Evolutionary conservation across 2,797 vertebrate genomes (phyloP).

Genomic region (Pogonophryne albipinna): DNA sequence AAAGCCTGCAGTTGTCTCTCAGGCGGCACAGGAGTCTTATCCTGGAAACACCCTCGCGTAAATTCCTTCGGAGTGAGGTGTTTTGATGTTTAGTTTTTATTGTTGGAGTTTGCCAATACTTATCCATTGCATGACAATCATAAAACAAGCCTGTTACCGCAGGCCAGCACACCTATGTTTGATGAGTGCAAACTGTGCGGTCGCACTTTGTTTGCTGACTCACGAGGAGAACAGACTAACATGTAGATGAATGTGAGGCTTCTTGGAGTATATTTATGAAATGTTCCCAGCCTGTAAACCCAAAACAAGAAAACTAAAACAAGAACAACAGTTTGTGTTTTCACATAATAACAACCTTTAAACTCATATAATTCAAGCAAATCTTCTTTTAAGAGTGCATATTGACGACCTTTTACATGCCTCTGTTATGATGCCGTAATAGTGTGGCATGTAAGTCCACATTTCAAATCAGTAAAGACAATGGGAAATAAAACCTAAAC

Average conservation of each 20-base stretch:
- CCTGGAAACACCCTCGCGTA: constrained; percentile 35
- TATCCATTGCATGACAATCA: constrained; percentile 9
- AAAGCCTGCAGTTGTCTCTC: constrained; percentile 10
- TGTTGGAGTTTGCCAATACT: constrained; percentile 42
- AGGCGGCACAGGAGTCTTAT: neutral
- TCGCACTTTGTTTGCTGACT: constrained; percentile 9
- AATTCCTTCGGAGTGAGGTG: constrained; percentile 56
- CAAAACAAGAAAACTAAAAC: neutral
- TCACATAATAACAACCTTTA: constrained; percentile 12
- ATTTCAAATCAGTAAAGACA: constrained; percentile 31
- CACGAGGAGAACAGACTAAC: constrained; percentile 11
- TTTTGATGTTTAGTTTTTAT: constrained; percentile 58
- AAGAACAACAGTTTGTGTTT: constrained; percentile 5
- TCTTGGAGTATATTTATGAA: neutral
- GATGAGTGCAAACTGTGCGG: constrained; percentile 32
- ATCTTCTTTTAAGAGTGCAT: constrained; percentile 1
- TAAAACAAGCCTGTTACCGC: constrained; percentile 43
- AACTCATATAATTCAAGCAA: neutral
- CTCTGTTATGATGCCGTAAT: constrained; percentile 16
- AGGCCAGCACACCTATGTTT: constrained; percentile 62
- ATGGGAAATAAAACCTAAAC: constrained; percentile 38
- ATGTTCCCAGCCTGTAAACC: constrained; percentile 8
- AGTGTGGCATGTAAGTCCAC: neutral
- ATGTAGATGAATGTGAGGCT: neutral
- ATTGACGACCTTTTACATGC: neutral